Evolutionary conservation across 2,888 invertebrate species (phyloP), one percentile per base, ranked within the genome.

Genomic region (Reticulitermes lucifugus): DNA sequence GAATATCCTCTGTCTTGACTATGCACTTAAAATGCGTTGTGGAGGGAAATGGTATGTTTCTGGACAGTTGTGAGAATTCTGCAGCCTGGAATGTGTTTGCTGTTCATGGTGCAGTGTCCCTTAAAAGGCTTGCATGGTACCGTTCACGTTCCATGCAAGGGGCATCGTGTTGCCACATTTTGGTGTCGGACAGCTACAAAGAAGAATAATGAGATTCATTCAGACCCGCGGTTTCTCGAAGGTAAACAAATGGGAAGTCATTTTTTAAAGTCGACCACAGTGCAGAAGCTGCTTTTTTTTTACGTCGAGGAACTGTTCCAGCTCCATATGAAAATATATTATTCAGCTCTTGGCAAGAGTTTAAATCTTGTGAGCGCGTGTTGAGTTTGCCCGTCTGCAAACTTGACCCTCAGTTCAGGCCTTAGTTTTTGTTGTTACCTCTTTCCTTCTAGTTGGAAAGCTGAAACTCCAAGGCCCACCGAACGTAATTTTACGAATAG

Each of bases 191-290:
- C 4, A 22, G 80, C 25, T 81, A 41, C 21, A 3, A 43, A 35
- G 81, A 43, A 65, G 81, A 59, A 59, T 65, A 35, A 65, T 81
- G 60, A 41, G 60, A 9, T 81, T 81, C 83, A 79, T 83, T 83
- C 77, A 71, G 35, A 73, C 43, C 22, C 25, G 25, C 22, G 12
- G 55, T 55, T 51, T 79, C 85, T 79, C 83, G 35, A 85, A 85
- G 83, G 85, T 83, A 83, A 60, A 85, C 83, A 85, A 83, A 85
- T 85, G 85, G 85, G 41, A 51, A 77, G 71, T 85, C 83, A 77
- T 83, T 85, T 83, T 82, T 65, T 77, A 46, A 75, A 77, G 79
- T 43, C 85, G 46, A 55, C 60, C 65, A 73, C 29, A 85, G 60
- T 46, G 77, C 77, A 41, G 51, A 46, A 46, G 77, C 46, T 77